Evolutionary conservation across 2,113 vertebrate species (phyloP).

Genomic region (Ibidorhyncha struthersii): DNA sequence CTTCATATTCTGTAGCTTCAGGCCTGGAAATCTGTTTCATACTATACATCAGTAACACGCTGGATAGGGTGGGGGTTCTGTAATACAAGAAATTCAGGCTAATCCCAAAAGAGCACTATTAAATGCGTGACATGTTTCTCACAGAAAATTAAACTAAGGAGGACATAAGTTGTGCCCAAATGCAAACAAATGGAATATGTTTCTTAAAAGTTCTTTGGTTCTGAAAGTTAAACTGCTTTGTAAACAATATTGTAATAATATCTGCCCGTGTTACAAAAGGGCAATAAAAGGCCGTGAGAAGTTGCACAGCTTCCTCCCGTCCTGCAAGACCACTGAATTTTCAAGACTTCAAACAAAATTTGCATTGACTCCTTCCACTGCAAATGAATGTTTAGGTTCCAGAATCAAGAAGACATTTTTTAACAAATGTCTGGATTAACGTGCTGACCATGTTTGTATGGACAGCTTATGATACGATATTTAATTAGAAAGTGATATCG

Average conservation of each 20-base stretch:
- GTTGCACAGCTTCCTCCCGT: not conserved
- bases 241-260: not conserved
- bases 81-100: not conserved
- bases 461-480: not conserved
- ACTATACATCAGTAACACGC: no score
- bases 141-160: not conserved
- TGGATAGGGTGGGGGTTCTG: not conserved
- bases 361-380: not conserved
- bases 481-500: not conserved
- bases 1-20: not conserved
- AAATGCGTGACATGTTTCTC: not conserved
- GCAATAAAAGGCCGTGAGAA: constrained; percentile 27
- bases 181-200: not conserved
- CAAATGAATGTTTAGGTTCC: not conserved
- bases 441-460: not conserved
- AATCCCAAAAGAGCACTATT: not conserved
- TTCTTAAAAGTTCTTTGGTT: not conserved
- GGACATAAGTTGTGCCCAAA: not conserved
- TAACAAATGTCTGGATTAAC: not conserved
- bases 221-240: not conserved
- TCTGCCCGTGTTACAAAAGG: not conserved
- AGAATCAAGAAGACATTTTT: not conserved
- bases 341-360: not conserved
- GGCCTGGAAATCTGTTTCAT: not conserved
- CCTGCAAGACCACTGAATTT: not conserved